Conservation (phyloP, 2,888 invertebrate species). For the Harpalus rufipes region DNA sequence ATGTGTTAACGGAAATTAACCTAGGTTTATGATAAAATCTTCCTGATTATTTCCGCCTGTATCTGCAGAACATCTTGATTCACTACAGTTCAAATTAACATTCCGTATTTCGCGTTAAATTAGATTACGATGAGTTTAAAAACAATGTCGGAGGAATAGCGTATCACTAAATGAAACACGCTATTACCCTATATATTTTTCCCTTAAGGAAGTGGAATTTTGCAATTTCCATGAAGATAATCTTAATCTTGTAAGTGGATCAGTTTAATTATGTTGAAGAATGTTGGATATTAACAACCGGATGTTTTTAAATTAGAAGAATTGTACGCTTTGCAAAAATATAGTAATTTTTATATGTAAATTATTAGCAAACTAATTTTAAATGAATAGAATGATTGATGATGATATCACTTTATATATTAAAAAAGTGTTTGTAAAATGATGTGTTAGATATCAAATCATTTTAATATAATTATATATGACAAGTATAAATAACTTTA, state of each 20-base stretch:
- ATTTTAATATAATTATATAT: neutral
- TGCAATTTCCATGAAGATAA: slow-evolving; percentile 29
- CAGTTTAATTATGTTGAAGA: neutral
- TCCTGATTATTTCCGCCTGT: slow-evolving; percentile 60
- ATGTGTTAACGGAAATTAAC: slow-evolving; percentile 54
- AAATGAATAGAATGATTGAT: slow-evolving; percentile 9
- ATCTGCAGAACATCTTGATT: slow-evolving; percentile 26
- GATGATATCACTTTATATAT: neutral
- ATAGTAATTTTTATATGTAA: neutral
- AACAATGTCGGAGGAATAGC: slow-evolving; percentile 21
- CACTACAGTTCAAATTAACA: slow-evolving; percentile 46
- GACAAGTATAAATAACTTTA: neutral
- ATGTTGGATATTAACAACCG: neutral
- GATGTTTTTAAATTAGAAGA: slow-evolving; percentile 6
- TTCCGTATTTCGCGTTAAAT: slow-evolving; percentile 18
- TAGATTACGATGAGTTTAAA: slow-evolving; percentile 37
- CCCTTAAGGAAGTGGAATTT: slow-evolving; percentile 20
- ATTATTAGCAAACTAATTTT: neutral
- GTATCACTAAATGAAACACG: slow-evolving; percentile 23
- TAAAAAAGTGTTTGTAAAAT: neutral
- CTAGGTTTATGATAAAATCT: slow-evolving; percentile 49
- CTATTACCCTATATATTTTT: slow-evolving; percentile 1
- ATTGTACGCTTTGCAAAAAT: neutral
- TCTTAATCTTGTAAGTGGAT: slow-evolving; percentile 6
- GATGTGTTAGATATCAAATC: neutral